Conservation (phyloP, 2,797 vertebrate genomes). For the Sebastes nivosus region DNA sequence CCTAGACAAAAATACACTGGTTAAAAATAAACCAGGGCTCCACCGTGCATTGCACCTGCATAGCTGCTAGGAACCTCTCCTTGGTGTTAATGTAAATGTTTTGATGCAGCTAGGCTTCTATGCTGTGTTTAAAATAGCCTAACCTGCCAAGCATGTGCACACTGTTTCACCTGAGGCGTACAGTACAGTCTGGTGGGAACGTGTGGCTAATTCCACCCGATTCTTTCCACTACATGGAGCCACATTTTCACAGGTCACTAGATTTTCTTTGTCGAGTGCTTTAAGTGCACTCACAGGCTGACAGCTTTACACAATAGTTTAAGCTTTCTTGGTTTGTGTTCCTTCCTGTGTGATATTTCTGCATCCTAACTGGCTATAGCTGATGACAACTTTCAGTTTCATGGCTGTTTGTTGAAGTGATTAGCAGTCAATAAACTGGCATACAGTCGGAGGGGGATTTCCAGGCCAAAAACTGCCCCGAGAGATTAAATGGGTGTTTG, state of each 20-base stretch:
- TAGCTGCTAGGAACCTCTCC: slow-evolving; percentile 16
- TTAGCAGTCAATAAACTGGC: slow-evolving; percentile 10
- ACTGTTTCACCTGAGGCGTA: neutral
- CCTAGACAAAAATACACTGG: slow-evolving; percentile 64
- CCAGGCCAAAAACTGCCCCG: neutral
- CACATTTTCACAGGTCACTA: slow-evolving; percentile 47
- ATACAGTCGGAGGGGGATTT: neutral
- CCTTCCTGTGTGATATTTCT: neutral
- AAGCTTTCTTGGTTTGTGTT: neutral
- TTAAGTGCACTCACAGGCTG: slow-evolving; percentile 22
- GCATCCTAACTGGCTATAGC: neutral
- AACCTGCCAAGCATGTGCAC: slow-evolving; percentile 9
- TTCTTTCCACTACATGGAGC: slow-evolving; percentile 46
- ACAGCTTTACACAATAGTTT: slow-evolving; percentile 30
- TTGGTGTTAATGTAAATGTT: slow-evolving; percentile 48
- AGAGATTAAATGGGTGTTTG: neutral
- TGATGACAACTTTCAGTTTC: slow-evolving; percentile 24
- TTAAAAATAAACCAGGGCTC: slow-evolving; percentile 66
- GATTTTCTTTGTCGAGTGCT: slow-evolving; percentile 23
- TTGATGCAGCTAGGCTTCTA: slow-evolving; percentile 5
- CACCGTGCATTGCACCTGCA: slow-evolving; percentile 47
- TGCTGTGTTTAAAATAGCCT: slow-evolving; percentile 20
- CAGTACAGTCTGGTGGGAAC: slow-evolving; percentile 41
- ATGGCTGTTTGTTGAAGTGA: neutral
- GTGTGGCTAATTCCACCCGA: slow-evolving; percentile 31